Evolutionary conservation across 2,797 vertebrate genomes (phyloP).

Genomic region (Crocodylus rhombifer): DNA sequence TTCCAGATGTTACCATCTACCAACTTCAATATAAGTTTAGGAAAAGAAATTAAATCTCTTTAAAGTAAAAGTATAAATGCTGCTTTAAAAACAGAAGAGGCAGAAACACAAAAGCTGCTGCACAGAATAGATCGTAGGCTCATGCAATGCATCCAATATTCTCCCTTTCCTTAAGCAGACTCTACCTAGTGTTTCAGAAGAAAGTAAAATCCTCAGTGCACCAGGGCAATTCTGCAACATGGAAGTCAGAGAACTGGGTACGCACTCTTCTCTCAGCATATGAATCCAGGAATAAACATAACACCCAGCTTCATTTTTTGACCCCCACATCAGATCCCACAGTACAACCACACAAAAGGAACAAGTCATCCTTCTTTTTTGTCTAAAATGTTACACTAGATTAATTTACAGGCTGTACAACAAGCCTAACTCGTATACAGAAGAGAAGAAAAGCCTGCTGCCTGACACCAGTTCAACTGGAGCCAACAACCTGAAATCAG

Average conservation of each 20-base stretch:
- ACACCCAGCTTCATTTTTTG: not conserved
- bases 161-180: not conserved
- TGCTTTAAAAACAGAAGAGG: not conserved
- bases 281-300: not conserved
- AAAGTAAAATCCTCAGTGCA: not conserved
- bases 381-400: no score
- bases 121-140: not conserved
- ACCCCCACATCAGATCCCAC: not conserved
- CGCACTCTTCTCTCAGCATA: not conserved
- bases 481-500: not conserved
- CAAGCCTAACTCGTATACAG: not conserved
- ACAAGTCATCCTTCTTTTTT: not conserved
- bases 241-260: not conserved
- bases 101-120: not conserved
- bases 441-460: not conserved
- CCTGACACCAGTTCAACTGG: not conserved
- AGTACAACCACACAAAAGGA: not conserved
- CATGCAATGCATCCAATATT: not conserved
- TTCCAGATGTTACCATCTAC: not conserved
- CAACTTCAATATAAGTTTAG: not conserved
- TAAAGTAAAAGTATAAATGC: not conserved
- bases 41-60: not conserved
- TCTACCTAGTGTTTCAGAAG: not conserved
- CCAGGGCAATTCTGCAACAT: not conserved
- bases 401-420: not conserved